Conservation (phyloP, 2,888 invertebrate genomes). For the Syrphus vitripennis region DNA sequence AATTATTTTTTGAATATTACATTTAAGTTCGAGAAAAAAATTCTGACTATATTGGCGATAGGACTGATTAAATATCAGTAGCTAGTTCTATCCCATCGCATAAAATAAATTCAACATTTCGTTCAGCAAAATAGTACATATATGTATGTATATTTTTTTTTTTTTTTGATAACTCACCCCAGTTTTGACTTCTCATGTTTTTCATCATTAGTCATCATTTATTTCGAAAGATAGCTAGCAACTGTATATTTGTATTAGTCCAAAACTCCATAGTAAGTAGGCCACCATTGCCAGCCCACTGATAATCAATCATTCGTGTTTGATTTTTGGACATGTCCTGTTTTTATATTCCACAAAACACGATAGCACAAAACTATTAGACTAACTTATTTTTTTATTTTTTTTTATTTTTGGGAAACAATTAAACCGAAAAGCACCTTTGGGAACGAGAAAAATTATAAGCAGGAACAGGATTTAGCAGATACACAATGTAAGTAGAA, state of each 20-base stretch:
- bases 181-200: conserved; percentile 10
- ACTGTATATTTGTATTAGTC: not conserved
- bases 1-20: too few relatives aligned
- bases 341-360: conserved; percentile 9
- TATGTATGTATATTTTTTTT: too few relatives aligned
- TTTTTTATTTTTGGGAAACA: not conserved
- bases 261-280: not conserved
- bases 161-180: conserved; percentile 45
- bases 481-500: conserved; percentile 37
- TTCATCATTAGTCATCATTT: conserved; percentile 44
- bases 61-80: too few relatives aligned
- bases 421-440: conserved; percentile 23
- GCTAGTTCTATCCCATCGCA: too few relatives aligned
- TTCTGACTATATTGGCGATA: too few relatives aligned
- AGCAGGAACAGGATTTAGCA: conserved; percentile 42
- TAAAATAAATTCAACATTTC: not conserved
- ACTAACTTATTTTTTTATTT: not conserved
- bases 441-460: conserved; percentile 11
- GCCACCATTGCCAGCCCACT: not conserved
- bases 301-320: conserved; percentile 23
- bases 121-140: not conserved
- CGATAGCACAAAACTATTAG: not conserved
- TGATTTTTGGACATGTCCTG: conserved; percentile 13
- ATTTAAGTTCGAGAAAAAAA: too few relatives aligned
- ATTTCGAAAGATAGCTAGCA: not conserved